Evolutionary conservation across 2,113 vertebrate species (phyloP).

Genomic region (Vanacampus margaritifer): DNA sequence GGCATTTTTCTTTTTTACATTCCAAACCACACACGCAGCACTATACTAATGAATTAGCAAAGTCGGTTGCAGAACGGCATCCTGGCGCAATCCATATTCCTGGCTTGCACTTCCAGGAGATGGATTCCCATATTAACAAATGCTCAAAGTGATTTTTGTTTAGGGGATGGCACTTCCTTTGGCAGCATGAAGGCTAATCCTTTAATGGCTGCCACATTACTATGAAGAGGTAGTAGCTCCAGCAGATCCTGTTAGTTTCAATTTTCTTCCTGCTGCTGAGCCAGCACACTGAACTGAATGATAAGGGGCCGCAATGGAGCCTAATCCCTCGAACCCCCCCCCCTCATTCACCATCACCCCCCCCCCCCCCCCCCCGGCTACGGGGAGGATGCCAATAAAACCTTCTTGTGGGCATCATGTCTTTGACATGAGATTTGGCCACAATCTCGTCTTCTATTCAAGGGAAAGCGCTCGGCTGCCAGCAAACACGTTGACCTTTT

Average conservation of each 20-base stretch:
- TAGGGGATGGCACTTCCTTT: constrained; percentile 21
- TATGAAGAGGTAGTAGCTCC: constrained; percentile 48
- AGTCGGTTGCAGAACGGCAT: neutral
- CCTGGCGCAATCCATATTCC: constrained; percentile 15
- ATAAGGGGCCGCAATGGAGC: constrained; percentile 55
- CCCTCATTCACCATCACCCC: constrained; percentile 48
- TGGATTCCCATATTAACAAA: constrained; percentile 35
- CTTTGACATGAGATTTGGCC: constrained; percentile 38
- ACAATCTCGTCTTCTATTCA: constrained; percentile 28
- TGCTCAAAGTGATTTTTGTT: constrained; percentile 45
- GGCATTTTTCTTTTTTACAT: constrained; percentile 1
- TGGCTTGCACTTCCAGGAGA: constrained; percentile 3
- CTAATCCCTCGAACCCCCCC: constrained; percentile 55
- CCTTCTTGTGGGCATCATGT: constrained; percentile 28
- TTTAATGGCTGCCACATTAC: constrained; percentile 63
- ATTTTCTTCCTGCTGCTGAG: constrained; percentile 69
- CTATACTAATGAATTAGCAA: constrained; percentile 5
- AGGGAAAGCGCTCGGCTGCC: constrained; percentile 10
- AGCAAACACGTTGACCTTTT: constrained; percentile 14
- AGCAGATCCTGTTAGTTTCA: constrained; percentile 68
- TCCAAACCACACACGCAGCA: neutral
- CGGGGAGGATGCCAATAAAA: constrained; percentile 41
- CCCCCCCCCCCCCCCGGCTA: no score
- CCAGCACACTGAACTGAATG: constrained; percentile 64
- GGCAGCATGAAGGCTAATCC: constrained; percentile 64